phyloP scores from a whole-genome alignment of 2,888 invertebrate species.

The Ischnus inquisitorius region DNA sequence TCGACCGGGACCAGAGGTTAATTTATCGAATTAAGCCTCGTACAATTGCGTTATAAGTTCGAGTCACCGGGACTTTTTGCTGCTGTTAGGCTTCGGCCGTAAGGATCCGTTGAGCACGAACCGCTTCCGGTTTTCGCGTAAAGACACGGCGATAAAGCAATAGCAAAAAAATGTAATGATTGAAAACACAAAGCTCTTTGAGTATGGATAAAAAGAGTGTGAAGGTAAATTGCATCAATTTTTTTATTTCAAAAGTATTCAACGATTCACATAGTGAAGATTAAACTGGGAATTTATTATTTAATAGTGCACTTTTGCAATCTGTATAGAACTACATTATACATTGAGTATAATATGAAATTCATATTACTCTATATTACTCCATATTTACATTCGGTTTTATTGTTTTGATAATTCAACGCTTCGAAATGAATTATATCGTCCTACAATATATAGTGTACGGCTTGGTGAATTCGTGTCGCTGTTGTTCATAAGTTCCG shows the following conservation, averaged over 20 bases:
- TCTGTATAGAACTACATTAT: background rate
- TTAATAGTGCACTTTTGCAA: too few species aligned
- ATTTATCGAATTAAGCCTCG: constrained; percentile 83
- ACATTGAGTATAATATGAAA: background rate
- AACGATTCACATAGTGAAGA: too few species aligned
- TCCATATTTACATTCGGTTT: background rate
- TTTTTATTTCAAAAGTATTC: too few species aligned
- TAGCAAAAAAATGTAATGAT: background rate
- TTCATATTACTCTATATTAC: background rate
- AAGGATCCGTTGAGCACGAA: background rate
- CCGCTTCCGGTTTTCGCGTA: background rate
- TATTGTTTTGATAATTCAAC: constrained; percentile 15
- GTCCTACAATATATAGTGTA: background rate
- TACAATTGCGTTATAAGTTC: constrained; percentile 83
- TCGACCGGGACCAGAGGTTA: constrained; percentile 81
- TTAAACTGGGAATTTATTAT: too few species aligned
- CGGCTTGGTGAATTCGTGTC: background rate
- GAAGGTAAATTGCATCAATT: too few species aligned
- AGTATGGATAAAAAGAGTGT: background rate
- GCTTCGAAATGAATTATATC: background rate
- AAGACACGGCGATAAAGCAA: background rate
- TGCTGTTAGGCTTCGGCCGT: constrained; percentile 26
- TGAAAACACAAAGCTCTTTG: background rate
- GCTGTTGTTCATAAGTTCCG: background rate
- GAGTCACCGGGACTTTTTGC: constrained; percentile 78